phyloP scores from a whole-genome alignment of 1,140 invertebrate species.

The Himalopsyche phryganea region DNA sequence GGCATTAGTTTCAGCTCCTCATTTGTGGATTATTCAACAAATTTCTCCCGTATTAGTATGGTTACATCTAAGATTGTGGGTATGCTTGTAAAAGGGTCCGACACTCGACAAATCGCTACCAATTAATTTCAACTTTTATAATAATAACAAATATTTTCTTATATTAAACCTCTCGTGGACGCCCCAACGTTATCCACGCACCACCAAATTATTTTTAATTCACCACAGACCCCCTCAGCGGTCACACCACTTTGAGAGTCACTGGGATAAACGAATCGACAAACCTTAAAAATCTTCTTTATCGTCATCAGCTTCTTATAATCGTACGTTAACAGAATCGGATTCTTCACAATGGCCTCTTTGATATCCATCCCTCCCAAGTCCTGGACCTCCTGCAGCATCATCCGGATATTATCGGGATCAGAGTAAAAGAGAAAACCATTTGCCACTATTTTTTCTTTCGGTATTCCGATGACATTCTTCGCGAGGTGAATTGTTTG shows the following conservation, averaged over 20 bases:
- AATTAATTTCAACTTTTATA: too few relatives aligned
- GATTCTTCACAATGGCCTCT: constrained; percentile 48
- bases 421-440: constrained; percentile 53
- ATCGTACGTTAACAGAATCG: constrained; percentile 55
- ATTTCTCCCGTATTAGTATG: too few relatives aligned
- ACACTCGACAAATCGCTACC: too few relatives aligned
- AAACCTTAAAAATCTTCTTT: constrained; percentile 44
- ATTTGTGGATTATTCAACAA: too few relatives aligned
- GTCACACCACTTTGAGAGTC: background rate
- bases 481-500: constrained; percentile 47
- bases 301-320: constrained; percentile 50
- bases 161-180: too few relatives aligned
- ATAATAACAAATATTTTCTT: background rate
- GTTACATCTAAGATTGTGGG: too few relatives aligned
- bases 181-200: too few relatives aligned
- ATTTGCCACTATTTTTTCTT: constrained; percentile 49
- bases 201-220: too few relatives aligned
- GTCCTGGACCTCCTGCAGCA: constrained; percentile 49
- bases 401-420: constrained; percentile 52
- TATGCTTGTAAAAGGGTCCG: too few relatives aligned
- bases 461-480: constrained; percentile 48
- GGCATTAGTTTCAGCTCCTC: too few relatives aligned
- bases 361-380: constrained; percentile 51
- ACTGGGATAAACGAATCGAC: background rate
- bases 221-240: too few relatives aligned